Percentiles rank a stretch among this genome's conserved stretches.
These are phyloP conservation scores for Microctenopoma lineatum DNA, from an alignment of 2,797 vertebrate genomes.

Conservation along the genomic window DNA sequence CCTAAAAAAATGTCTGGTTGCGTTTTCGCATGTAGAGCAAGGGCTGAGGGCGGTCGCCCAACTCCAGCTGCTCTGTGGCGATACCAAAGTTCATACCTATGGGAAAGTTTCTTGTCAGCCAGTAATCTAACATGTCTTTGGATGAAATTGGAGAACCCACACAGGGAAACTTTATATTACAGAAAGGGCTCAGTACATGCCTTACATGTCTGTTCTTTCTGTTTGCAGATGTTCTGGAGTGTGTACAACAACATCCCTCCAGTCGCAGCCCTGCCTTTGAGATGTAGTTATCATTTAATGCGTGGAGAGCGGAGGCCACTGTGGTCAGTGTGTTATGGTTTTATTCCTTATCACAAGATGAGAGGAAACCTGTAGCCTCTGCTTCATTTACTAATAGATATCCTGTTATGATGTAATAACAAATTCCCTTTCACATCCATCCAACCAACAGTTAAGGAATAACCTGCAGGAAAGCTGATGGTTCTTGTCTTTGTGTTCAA, in stretches of 20 bases:
- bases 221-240: conserved; percentile 90
- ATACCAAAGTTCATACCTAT: too few relatives aligned
- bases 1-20: too few relatives aligned
- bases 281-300: conserved; percentile 94
- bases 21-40: too few relatives aligned
- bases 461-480: neutral
- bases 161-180: too few relatives aligned
- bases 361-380: neutral
- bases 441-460: too few relatives aligned
- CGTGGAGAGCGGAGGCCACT: conserved; percentile 89
- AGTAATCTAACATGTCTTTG: too few relatives aligned
- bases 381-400: neutral
- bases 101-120: too few relatives aligned
- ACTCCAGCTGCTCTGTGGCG: too few relatives aligned
- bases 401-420: neutral
- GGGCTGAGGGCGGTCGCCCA: too few relatives aligned
- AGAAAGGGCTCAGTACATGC: too few relatives aligned
- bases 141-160: too few relatives aligned
- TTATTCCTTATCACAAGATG: neutral
- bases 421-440: neutral
- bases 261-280: conserved; percentile 87
- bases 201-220: neutral
- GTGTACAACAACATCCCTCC: conserved; percentile 95
- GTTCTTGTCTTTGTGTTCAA: neutral
- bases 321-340: conserved; percentile 80